Percentiles rank a stretch among this genome's conserved stretches.
Evolutionary conservation across 2,113 vertebrate species (phyloP).

Genomic region (Zonotrichia leucophrys): DNA sequence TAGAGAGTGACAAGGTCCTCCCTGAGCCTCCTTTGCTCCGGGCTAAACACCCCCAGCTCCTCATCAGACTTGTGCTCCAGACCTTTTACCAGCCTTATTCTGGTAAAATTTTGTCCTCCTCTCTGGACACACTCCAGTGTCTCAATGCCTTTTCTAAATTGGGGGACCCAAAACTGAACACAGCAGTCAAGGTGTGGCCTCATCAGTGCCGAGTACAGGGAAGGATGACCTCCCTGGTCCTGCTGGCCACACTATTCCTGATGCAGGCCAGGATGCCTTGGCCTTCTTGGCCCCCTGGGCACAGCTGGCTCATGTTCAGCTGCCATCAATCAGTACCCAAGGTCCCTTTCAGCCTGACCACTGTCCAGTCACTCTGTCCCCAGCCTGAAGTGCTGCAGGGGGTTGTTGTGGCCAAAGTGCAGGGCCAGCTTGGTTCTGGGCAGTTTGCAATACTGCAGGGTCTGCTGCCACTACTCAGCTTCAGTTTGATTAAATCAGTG

Average conservation of each 20-base stretch:
- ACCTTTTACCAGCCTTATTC: background rate
- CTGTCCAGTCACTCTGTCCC: background rate
- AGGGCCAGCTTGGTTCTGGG: background rate
- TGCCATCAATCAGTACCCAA: background rate
- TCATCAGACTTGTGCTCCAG: background rate
- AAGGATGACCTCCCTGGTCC: background rate
- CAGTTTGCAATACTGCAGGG: background rate
- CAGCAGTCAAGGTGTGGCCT: too few relatives aligned
- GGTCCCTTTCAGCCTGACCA: background rate
- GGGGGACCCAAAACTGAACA: background rate
- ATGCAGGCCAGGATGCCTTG: background rate
- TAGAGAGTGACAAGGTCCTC: accelerated
- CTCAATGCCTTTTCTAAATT: background rate
- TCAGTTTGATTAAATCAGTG: background rate
- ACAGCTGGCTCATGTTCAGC: background rate
- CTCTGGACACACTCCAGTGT: background rate
- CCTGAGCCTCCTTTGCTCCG: background rate
- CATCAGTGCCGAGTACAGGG: background rate
- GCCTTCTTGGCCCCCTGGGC: too few relatives aligned
- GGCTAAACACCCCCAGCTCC: background rate
- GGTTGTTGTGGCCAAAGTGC: background rate
- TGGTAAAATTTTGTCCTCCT: background rate
- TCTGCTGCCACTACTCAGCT: background rate
- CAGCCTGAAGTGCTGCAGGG: background rate
- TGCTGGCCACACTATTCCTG: background rate